Percentiles rank a stretch among this genome's conserved stretches.
These are phyloP conservation scores for Lagothrix lagotricha DNA, from an alignment of 2,797 vertebrate species.

Conservation along the genomic window DNA sequence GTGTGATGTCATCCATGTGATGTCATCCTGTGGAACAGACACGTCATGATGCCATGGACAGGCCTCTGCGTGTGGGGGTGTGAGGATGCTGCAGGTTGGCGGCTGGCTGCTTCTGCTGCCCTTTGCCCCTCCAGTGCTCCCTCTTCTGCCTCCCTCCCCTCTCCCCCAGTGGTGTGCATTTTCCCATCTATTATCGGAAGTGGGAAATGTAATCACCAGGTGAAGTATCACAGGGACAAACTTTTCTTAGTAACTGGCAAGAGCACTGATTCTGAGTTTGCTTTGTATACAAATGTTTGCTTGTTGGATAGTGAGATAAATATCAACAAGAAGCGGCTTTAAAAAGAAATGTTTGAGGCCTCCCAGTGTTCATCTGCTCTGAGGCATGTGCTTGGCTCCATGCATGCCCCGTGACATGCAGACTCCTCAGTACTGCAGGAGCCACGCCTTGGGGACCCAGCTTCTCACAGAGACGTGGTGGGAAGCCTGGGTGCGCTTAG, in stretches of 20 bases:
- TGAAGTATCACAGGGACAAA: background rate
- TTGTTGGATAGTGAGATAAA: background rate
- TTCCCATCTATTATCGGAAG: background rate
- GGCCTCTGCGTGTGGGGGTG: background rate
- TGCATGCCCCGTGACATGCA: accelerated
- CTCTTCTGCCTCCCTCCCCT: too few relatives aligned
- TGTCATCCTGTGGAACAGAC: background rate
- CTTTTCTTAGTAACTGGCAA: background rate
- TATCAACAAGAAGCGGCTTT: background rate
- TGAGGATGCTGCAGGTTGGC: too few relatives aligned
- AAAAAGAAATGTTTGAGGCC: background rate
- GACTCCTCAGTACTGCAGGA: too few relatives aligned
- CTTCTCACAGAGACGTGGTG: too few relatives aligned
- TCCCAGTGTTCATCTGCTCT: background rate
- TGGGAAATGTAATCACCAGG: background rate
- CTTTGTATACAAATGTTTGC: background rate
- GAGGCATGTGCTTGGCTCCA: background rate
- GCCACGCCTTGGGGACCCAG: too few relatives aligned
- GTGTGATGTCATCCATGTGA: background rate
- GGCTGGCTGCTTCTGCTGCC: background rate
- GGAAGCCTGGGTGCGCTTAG: too few relatives aligned
- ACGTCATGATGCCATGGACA: background rate
- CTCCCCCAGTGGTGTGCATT: background rate
- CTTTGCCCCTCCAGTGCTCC: background rate
- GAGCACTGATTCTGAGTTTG: background rate